These are phyloP conservation scores for Colaptes auratus DNA, from an alignment of 2,113 vertebrate genomes.

Conservation along the genomic window DNA sequence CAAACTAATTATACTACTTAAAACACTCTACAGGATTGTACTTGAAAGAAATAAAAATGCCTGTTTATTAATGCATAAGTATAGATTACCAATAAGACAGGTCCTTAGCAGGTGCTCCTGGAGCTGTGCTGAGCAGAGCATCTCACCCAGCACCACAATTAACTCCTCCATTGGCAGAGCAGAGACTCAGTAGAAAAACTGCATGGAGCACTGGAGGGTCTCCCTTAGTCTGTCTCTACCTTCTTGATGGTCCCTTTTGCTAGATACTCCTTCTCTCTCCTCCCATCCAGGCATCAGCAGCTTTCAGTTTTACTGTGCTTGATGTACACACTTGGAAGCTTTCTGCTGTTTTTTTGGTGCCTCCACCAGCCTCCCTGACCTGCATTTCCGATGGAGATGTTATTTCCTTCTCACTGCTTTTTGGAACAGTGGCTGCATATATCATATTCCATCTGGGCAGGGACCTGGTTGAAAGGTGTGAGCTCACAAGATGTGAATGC, in stretches of 20 bases:
- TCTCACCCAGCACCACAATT: background rate
- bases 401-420: background rate
- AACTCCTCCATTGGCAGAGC: background rate
- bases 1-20: slow-evolving; percentile 1
- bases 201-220: background rate
- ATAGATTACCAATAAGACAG: background rate
- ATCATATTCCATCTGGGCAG: background rate
- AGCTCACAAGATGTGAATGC: background rate
- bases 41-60: background rate
- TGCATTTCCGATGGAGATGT: background rate
- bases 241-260: background rate
- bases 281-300: background rate
- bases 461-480: background rate
- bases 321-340: background rate
- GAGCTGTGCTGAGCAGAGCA: background rate
- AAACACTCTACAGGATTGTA: background rate
- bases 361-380: background rate
- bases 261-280: background rate
- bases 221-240: background rate
- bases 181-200: background rate
- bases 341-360: background rate
- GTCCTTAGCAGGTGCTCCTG: background rate
- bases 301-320: background rate
- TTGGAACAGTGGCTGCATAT: background rate
- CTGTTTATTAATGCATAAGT: slow-evolving; percentile 22